A percentile compares a stretch with the other conserved stretches of the same genome.
These are phyloP conservation scores for Drosophila subquinaria DNA, from an alignment of 2,888 invertebrate genomes.

Conservation along the genomic window DNA sequence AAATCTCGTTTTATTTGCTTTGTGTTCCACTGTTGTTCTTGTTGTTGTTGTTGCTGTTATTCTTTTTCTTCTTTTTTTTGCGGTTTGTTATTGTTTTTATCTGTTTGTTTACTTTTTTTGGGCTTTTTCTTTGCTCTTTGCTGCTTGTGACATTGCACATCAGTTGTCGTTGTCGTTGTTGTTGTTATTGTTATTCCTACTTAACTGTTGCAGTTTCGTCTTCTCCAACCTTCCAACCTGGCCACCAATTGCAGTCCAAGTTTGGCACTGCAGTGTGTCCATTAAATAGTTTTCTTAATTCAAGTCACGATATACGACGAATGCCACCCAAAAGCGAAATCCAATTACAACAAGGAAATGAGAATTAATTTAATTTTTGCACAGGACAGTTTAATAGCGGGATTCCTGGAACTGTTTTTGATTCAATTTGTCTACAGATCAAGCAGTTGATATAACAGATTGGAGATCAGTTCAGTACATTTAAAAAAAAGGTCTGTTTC, in stretches of 20 bases:
- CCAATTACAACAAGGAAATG: constrained; percentile 20
- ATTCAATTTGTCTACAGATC: constrained; percentile 5
- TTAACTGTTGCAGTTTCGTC: constrained; percentile 62
- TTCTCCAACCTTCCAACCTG: constrained; percentile 10
- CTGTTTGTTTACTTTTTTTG: constrained; percentile 15
- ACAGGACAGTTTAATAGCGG: constrained; percentile 4
- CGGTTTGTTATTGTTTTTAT: constrained; percentile 52
- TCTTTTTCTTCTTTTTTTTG: constrained; percentile 37
- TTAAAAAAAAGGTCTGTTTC: not conserved
- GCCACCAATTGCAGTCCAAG: constrained; percentile 18
- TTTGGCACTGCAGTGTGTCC: constrained; percentile 28
- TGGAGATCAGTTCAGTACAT: not conserved
- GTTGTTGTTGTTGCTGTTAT: constrained; percentile 16
- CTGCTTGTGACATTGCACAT: constrained; percentile 58
- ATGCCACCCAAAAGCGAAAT: constrained; percentile 38
- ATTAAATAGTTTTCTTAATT: constrained; percentile 31
- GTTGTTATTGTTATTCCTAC: constrained; percentile 27
- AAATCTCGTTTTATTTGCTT: constrained; percentile 71
- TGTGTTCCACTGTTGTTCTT: constrained; percentile 4
- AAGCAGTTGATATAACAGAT: not conserved
- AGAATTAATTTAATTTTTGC: not conserved
- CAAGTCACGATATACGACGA: constrained; percentile 36
- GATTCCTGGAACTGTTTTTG: not conserved
- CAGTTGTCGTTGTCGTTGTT: constrained; percentile 41
- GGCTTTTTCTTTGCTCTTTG: constrained; percentile 26